Base-by-base conservation (phyloP, 2,888 invertebrate genomes). In the Drosophila paracracens region DNA sequence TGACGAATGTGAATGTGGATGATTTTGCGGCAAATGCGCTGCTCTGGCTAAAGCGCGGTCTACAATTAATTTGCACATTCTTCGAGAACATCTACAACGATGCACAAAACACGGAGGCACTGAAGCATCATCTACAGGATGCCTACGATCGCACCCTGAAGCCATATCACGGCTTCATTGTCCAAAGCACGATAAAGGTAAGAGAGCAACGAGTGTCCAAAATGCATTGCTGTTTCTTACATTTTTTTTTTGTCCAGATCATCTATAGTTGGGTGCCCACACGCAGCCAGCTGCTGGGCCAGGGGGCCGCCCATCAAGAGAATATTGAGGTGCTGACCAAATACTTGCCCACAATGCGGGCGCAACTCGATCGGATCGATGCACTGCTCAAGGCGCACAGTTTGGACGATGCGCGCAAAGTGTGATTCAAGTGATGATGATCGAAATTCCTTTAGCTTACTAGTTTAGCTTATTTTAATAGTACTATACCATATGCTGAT, bases 151-250 rank as follows among this genome's bases (percentile, higher is more conserved):
- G 95, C 58, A 95, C 96, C 40, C 93, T 97, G 27, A 96, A 96
- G 91, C 94, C 94, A 71, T 95, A 96, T 91, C 97, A 97, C 85
- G 96, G 95, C 74, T 97, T 96, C 95, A 94, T 97, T 85, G 95
- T 96, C 5, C 96, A 96, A 89, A 95, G 96, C 93, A 92, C 97
- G 57, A 96, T 97, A 92, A 94, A 94, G 91, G 97, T 96, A 94
- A 94, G 94, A 31, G 27, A 25, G 16, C 16, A 18, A 51, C 10
- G 1, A 29, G 29, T n/a, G 10, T 29, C 18, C 5, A 18, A 51
- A 11, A 29, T 18, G n/a, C 16, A 7, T 0, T 29, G n/a, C n/a
- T 18, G 6, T 29, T 25, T 6, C 25, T 16, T 4, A 46, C 8
- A 6, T 16, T 25, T 16, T 13, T 4, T 7, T 46, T 11, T 18